Base-by-base conservation (phyloP, 92 coral and sea anemone genomes). In the Porites lobata region DNA sequence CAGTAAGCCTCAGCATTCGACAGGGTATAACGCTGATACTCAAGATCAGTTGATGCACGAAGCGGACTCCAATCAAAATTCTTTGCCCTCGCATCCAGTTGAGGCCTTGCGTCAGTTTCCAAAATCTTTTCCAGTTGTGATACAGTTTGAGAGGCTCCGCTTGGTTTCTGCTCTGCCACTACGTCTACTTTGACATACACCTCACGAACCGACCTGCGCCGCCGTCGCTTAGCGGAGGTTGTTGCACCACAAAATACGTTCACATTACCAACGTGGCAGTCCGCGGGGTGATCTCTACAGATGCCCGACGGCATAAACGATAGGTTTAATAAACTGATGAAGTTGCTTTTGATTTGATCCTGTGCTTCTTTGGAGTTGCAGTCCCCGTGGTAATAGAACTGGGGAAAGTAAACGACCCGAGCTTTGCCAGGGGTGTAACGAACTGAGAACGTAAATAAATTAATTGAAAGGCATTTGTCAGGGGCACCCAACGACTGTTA, bases 211-310 rank as follows among this genome's bases (percentile, higher is more conserved):
- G 91, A 90, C 13, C 93, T 89, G 80, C 99, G 77, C 61, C 99
- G 90, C 21, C 99, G 80, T 56, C 99, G 90, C 20, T 85, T 91
- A 24, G 91, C 50, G 17, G 92, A 77, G 78, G 82, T 88, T 4
- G 95, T 88, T 7, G 90, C 91, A 3, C 99, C 99, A 72, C 99
- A 96, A 82, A 69, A 96, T 22, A 96, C 96, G n/a, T 93, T 90
- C 14, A 96, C 89, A 67, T 96, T 94, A 7, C 78, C 93, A 53
- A 95, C 91, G 53, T 84, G 82, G 38, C 99, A 96, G 7, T 91
- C 83, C 8, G 95, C 92, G 13, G 82, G 83, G 10, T 90, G 47
- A 9, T 19, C 59, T 43, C 53, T 26, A 62, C 98, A 94, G n/a
- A 90, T 43, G 5, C 50, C 47, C 7, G 88, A 18, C 8, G 86